Conservation (phyloP, 1,140 invertebrate species). For the Drosophila orena region DNA sequence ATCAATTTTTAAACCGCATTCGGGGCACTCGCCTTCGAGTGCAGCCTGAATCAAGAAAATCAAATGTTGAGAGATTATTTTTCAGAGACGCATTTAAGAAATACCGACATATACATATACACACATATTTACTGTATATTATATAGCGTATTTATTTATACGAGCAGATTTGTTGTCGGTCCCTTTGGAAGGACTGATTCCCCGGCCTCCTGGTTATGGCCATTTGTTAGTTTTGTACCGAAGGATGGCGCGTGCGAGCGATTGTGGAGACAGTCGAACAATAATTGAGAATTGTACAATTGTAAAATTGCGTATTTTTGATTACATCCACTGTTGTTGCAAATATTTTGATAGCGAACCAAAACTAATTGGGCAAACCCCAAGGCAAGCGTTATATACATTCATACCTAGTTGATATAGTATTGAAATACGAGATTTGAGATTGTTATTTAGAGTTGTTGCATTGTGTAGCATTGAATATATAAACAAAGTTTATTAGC, state of each 20-base stretch:
- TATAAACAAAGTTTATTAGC: constrained; percentile 65
- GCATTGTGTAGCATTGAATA: constrained; percentile 71
- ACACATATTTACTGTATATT: constrained; percentile 55
- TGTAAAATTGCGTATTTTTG: constrained; percentile 68
- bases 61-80: constrained; percentile 61
- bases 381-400: constrained; percentile 49
- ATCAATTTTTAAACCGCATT: constrained; percentile 42
- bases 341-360: constrained; percentile 64
- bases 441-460: constrained; percentile 81
- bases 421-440: constrained; percentile 53
- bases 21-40: constrained; percentile 22
- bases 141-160: constrained; percentile 57
- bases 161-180: constrained; percentile 63
- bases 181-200: constrained; percentile 18
- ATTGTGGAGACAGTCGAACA: constrained; percentile 51
- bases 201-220: constrained; percentile 3
- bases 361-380: constrained; percentile 6
- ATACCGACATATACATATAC: constrained; percentile 63
- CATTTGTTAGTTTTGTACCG: constrained; percentile 70
- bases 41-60: constrained; percentile 62
- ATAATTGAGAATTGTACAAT: constrained; percentile 63
- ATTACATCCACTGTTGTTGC: constrained; percentile 74
- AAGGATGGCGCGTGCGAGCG: constrained; percentile 17
- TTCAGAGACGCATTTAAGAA: constrained; percentile 79
- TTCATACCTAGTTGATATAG: constrained; percentile 47